Conservation (phyloP, 2,113 vertebrate species). For the Colossoma macropomum region DNA sequence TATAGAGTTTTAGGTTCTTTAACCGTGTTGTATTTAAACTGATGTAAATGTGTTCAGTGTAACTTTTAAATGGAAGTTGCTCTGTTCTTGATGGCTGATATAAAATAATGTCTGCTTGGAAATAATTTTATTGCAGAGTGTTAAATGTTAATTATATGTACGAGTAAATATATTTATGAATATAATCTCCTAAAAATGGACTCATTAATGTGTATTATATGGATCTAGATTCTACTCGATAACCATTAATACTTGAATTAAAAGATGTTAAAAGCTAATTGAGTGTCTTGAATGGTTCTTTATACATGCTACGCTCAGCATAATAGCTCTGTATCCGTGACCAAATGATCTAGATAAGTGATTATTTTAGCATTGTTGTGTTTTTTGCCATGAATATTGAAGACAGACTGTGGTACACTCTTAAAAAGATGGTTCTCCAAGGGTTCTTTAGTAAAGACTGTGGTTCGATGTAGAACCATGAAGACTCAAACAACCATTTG, state of each 20-base stretch:
- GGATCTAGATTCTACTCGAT: not conserved
- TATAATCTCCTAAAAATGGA: not conserved
- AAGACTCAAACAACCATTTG: no score
- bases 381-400: no score
- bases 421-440: no score
- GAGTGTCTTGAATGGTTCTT: not conserved
- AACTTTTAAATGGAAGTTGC: not conserved
- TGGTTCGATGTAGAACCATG: no score
- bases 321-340: no score
- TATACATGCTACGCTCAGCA: not conserved
- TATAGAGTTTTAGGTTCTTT: not conserved
- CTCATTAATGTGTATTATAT: not conserved
- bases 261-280: not conserved
- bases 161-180: slow-evolving; percentile 21
- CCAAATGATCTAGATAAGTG: no score
- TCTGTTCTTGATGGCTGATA: not conserved
- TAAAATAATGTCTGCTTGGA: slow-evolving; percentile 21
- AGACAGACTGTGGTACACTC: no score
- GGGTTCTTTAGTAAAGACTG: no score
- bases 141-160: slow-evolving; percentile 12
- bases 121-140: slow-evolving; percentile 25
- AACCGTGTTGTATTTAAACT: slow-evolving; percentile 12
- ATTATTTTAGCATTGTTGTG: no score
- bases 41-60: slow-evolving; percentile 28
- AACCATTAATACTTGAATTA: not conserved